phyloP scores from a whole-genome alignment of 1,140 invertebrate species.

The Musca vetustissima region DNA sequence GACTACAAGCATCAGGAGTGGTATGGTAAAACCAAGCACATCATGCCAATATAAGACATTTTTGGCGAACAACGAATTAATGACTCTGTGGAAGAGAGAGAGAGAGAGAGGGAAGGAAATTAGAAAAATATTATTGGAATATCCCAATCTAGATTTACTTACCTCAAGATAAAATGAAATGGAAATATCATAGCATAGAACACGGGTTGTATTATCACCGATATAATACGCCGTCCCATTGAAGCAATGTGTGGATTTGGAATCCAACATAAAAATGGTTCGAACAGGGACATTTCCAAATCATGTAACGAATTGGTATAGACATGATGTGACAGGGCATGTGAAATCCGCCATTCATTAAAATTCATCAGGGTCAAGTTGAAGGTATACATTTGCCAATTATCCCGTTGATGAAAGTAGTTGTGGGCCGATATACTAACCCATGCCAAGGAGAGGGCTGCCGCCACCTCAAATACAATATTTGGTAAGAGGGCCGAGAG shows the following conservation, averaged over 20 bases:
- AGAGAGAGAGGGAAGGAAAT: too few relatives aligned
- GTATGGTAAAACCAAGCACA: constrained; percentile 60
- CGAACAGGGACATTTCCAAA: constrained; percentile 70
- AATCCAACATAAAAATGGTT: constrained; percentile 71
- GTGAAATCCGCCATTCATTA: constrained; percentile 75
- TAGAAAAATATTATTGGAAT: constrained; percentile 20
- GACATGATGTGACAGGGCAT: constrained; percentile 77
- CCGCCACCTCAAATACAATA: constrained; percentile 50
- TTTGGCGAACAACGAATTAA: constrained; percentile 39
- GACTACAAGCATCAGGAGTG: constrained; percentile 58
- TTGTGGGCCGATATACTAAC: constrained; percentile 71
- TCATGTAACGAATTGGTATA: constrained; percentile 80
- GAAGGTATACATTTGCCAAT: constrained; percentile 80
- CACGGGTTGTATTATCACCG: constrained; percentile 59
- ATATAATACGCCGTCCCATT: constrained; percentile 52
- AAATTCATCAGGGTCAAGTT: constrained; percentile 67
- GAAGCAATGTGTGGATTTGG: constrained; percentile 60
- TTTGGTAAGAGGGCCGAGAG: constrained; percentile 57
- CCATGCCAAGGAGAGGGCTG: constrained; percentile 59
- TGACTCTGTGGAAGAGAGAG: constrained; percentile 36
- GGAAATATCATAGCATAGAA: constrained; percentile 54
- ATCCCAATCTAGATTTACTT: neutral
- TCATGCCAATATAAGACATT: constrained; percentile 53
- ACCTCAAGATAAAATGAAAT: constrained; percentile 45
- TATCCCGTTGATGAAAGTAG: constrained; percentile 79